Evolutionary conservation across 2,113 vertebrate species (phyloP), one percentile per base, ranked within the genome.

Genomic region (Bostrychus sinensis): DNA sequence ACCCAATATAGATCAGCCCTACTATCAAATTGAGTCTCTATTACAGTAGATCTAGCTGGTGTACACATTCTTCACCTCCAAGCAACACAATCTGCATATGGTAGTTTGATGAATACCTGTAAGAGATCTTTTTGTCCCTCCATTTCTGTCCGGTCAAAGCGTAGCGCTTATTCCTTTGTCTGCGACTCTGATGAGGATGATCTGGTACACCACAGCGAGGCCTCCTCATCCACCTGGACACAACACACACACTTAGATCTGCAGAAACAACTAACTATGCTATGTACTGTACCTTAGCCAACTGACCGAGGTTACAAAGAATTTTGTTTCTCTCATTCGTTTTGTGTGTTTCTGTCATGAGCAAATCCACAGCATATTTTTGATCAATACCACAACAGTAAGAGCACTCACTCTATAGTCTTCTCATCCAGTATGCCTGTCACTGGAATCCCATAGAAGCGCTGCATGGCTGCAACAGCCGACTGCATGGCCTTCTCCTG

Each of bases 91-190:
- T n/a, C n/a, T n/a, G n/a, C n/a, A n/a, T n/a, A n/a, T n/a, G n/a
- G n/a, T 10, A 25, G 39, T 11, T 8, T 2, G 26, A 13, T 10
- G 28, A 7, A 37, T 86, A 99, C 97, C 97, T 99, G 94, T 98
- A 99, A 17, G 95, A 95, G 80, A 99, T 98, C 82, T 94, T 95
- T 59, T 96, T 98, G 68, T 98, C 95, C 19, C 95, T 94, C 97
- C 97, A 99, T 56, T 95, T 98, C 76, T 98, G 97, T 9, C 97
- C 96, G 1, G 97, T 99, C 70, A 99, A 91, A 0, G 97, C 96
- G n/a, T 96, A 99, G 25, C 97, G 95, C 81, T 97, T 98, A 72
- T 94, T 96, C 89, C 97, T 94, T 76, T 94, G 91, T 62, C 91
- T 93, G 1, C 80, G 93, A 81, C 92, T 95, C 72, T 93, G 84